Conservation (phyloP, 2,888 invertebrate species). For the Scaptomyza flava region DNA sequence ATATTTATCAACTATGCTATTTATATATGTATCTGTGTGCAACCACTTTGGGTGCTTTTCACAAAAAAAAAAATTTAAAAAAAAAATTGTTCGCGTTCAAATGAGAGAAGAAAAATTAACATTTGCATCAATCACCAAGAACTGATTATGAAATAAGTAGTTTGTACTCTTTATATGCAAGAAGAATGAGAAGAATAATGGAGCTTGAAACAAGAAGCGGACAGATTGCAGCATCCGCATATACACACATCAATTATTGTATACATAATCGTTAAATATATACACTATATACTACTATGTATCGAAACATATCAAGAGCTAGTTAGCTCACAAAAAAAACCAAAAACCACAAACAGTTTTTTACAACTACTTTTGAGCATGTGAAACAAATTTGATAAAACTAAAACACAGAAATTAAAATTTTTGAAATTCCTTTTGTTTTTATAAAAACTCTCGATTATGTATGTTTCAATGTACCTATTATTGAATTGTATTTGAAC, state of each 20-base stretch:
- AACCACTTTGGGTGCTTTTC: slow-evolving; percentile 13
- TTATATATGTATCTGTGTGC: slow-evolving; percentile 36
- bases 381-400: slow-evolving; percentile 4
- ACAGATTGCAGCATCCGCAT: slow-evolving; percentile 35
- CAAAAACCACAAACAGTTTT: slow-evolving; percentile 22
- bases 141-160: slow-evolving; percentile 84
- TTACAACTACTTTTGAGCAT: slow-evolving; percentile 49
- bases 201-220: slow-evolving; percentile 37
- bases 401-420: slow-evolving; percentile 41
- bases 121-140: slow-evolving; percentile 82
- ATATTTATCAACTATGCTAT: slow-evolving; percentile 37
- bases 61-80: slow-evolving; percentile 7
- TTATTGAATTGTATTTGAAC: slow-evolving; percentile 67
- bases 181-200: slow-evolving; percentile 8
- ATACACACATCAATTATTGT: slow-evolving; percentile 59
- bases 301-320: slow-evolving; percentile 72
- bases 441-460: slow-evolving; percentile 22
- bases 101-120: slow-evolving; percentile 28
- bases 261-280: slow-evolving; percentile 48
- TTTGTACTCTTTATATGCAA: slow-evolving; percentile 82
- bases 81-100: slow-evolving; percentile 49
- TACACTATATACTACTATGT: slow-evolving; percentile 25
- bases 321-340: slow-evolving; percentile 17
- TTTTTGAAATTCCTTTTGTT: slow-evolving; percentile 72
- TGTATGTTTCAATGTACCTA: slow-evolving; percentile 59